These are phyloP conservation scores for Pandion haliaetus DNA, from an alignment of 2,113 vertebrate genomes.

Conservation along the genomic window DNA sequence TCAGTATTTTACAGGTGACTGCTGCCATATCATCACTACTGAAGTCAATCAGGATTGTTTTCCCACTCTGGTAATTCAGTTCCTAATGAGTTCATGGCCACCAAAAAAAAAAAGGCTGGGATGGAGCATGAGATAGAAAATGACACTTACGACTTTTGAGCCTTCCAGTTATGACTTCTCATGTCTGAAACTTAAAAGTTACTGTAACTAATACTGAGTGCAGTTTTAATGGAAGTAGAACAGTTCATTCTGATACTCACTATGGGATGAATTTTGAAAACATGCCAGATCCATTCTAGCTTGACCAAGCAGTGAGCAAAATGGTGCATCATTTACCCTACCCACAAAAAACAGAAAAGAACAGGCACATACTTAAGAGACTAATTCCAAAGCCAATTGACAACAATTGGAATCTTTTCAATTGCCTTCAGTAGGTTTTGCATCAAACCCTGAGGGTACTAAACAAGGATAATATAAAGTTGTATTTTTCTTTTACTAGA, in stretches of 20 bases:
- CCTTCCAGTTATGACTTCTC: background rate
- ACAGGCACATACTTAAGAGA: background rate
- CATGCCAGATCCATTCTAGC: background rate
- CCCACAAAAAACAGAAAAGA: background rate
- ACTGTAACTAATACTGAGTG: background rate
- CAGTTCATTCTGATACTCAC: background rate
- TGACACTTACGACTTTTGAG: background rate
- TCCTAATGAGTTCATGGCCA: slow-evolving; percentile 19
- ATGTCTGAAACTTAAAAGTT: background rate
- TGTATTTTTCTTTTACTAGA: background rate
- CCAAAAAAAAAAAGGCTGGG: slow-evolving; percentile 19
- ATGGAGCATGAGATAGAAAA: background rate
- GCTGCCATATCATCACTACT: background rate
- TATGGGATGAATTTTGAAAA: background rate
- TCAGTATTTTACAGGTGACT: slow-evolving; percentile 29
- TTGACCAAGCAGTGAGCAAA: background rate
- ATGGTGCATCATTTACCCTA: background rate
- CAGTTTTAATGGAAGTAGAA: background rate
- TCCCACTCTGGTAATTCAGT: background rate
- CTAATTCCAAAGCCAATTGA: background rate
- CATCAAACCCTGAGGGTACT: background rate
- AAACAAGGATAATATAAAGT: background rate
- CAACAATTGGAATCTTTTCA: background rate
- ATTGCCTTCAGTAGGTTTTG: background rate
- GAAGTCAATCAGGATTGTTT: background rate